phyloP scores from a whole-genome alignment of 2,888 invertebrate genomes.

The Chaetogeoica ovagalla region DNA sequence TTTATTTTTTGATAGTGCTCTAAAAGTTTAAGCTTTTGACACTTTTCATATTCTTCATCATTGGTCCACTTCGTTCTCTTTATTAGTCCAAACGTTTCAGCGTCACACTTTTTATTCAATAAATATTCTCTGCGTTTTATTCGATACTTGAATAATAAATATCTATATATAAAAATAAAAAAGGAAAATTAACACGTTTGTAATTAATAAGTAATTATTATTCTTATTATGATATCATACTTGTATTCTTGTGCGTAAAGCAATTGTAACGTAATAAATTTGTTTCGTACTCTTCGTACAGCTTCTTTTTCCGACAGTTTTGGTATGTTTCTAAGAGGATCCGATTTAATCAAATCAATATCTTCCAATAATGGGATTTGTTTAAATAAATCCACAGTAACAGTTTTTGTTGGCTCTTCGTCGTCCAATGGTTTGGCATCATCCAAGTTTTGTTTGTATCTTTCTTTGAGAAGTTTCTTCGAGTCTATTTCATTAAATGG shows the following conservation, averaged over 20 bases:
- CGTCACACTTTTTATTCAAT: constrained; percentile 37
- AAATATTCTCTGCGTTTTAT: constrained; percentile 42
- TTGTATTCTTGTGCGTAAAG: constrained; percentile 50
- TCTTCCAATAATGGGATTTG: constrained; percentile 41
- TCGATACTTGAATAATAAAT: constrained; percentile 47
- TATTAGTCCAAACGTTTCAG: constrained; percentile 33
- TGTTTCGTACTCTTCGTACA: constrained; percentile 40
- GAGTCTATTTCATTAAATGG: constrained; percentile 49
- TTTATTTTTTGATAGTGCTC: constrained; percentile 48
- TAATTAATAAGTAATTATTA: not conserved
- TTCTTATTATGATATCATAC: not conserved
- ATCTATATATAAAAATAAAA: constrained; percentile 23
- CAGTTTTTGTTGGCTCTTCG: constrained; percentile 28
- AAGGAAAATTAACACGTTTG: not conserved
- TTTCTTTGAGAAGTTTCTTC: constrained; percentile 44
- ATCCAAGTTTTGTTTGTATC: constrained; percentile 41
- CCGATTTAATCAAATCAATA: constrained; percentile 39
- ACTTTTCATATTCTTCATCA: constrained; percentile 38
- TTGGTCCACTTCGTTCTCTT: constrained; percentile 36
- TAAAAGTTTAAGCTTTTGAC: constrained; percentile 30
- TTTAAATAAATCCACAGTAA: constrained; percentile 42
- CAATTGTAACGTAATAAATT: constrained; percentile 36
- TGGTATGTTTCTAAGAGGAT: constrained; percentile 41
- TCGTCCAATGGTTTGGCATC: constrained; percentile 34
- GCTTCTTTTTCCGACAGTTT: constrained; percentile 49